These are phyloP conservation scores for Sebastes minor DNA, from an alignment of 2,797 vertebrate genomes.

Conservation along the genomic window DNA sequence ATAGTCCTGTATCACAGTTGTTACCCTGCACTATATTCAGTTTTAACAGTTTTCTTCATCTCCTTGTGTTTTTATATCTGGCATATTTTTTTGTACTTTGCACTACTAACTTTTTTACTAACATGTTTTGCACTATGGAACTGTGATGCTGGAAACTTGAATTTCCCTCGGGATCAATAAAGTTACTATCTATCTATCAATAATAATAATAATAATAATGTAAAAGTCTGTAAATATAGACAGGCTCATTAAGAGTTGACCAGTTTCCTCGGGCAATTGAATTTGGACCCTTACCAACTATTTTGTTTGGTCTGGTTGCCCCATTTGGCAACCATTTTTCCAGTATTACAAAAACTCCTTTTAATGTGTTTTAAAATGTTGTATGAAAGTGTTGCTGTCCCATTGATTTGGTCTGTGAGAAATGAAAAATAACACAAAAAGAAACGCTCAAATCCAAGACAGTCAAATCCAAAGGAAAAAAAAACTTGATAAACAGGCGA, in stretches of 20 bases:
- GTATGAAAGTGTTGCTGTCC: background rate
- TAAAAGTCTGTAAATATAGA: background rate
- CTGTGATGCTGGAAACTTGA: too few relatives aligned
- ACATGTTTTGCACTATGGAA: too few relatives aligned
- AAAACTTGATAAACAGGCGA: constrained; percentile 4
- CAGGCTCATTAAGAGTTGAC: background rate
- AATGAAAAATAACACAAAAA: background rate
- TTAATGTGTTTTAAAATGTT: background rate
- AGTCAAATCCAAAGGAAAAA: background rate
- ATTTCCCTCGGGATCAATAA: too few relatives aligned
- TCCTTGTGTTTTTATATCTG: too few relatives aligned
- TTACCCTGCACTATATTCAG: too few relatives aligned
- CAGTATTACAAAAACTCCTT: background rate
- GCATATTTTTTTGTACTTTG: too few relatives aligned
- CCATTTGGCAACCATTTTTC: constrained; percentile 1
- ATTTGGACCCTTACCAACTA: constrained; percentile 13
- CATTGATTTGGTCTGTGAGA: background rate
- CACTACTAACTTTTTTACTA: too few relatives aligned
- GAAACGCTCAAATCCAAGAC: too few relatives aligned
- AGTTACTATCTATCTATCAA: too few relatives aligned
- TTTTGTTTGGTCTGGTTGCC: constrained; percentile 8
- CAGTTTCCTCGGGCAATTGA: background rate
- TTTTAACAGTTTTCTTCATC: too few relatives aligned
- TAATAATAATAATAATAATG: background rate
- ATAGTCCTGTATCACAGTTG: too few relatives aligned